These are phyloP conservation scores for Catocala fraxini DNA, from an alignment of 2,888 invertebrate species.

Conservation along the genomic window DNA sequence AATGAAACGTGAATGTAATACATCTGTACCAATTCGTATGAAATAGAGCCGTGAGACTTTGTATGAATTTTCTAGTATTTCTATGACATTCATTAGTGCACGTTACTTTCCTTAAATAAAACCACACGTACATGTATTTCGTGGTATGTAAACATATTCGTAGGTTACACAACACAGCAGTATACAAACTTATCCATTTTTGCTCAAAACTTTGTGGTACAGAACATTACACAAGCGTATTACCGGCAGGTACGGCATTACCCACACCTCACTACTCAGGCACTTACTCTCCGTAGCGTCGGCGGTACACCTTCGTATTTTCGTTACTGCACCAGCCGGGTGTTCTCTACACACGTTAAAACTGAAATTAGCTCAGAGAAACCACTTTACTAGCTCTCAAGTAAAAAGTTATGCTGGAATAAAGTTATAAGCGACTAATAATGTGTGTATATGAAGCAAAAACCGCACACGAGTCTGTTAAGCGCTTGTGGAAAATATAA, in stretches of 20 bases:
- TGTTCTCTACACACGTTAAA: not conserved
- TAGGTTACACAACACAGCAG: not conserved
- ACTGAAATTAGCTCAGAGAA: not conserved
- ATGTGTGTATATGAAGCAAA: slow-evolving; percentile 1
- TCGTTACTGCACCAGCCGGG: not conserved
- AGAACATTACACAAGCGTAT: not conserved
- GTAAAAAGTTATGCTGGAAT: not conserved
- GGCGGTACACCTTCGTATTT: not conserved
- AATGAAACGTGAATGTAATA: no score
- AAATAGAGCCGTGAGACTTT: no score
- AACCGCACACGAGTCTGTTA: slow-evolving; percentile 4
- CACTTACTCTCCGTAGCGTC: not conserved
- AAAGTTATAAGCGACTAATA: slow-evolving; percentile 3
- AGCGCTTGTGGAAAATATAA: not conserved
- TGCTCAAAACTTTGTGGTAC: not conserved
- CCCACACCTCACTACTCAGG: not conserved
- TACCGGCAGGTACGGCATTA: not conserved
- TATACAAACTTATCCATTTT: not conserved
- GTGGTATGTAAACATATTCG: no score
- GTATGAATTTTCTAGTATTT: no score
- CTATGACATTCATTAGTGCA: no score
- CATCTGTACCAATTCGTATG: no score
- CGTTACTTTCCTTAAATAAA: no score
- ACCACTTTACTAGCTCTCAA: not conserved
- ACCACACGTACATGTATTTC: no score